phyloP scores from a whole-genome alignment of 2,888 invertebrate genomes.

The Caenorhabditis parvicauda region DNA sequence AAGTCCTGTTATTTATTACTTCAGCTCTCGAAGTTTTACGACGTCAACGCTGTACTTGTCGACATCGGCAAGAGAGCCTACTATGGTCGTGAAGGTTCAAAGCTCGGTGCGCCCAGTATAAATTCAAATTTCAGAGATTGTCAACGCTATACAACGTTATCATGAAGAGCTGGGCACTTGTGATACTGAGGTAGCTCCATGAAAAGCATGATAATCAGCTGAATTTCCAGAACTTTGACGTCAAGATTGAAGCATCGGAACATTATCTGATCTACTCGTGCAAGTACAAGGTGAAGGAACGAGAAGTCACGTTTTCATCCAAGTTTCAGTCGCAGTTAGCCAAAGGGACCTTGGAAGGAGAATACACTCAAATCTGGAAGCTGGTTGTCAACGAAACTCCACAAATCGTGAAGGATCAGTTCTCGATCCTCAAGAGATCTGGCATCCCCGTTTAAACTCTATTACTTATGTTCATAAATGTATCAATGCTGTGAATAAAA shows the following conservation, averaged over 20 bases:
- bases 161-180: constrained; percentile 19
- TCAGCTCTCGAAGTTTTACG: constrained; percentile 18
- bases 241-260: constrained; percentile 19
- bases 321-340: constrained; percentile 25
- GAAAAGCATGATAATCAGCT: constrained; percentile 13
- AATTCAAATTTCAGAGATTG: constrained; percentile 9
- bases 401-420: constrained; percentile 28
- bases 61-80: constrained; percentile 20
- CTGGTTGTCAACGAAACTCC: constrained; percentile 16
- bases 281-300: constrained; percentile 27
- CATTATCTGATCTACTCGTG: constrained; percentile 15
- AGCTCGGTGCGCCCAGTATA: no score
- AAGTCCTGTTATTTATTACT: not conserved
- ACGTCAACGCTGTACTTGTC: constrained; percentile 22
- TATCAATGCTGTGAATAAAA: no score
- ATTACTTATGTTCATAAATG: no score
- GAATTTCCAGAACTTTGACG: constrained; percentile 19
- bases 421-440: constrained; percentile 25
- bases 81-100: constrained; percentile 15
- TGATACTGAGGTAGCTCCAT: constrained; percentile 17
- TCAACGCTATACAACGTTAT: constrained; percentile 21
- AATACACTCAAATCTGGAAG: constrained; percentile 24
- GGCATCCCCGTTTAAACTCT: no score
- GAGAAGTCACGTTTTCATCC: no score
- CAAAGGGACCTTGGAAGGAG: constrained; percentile 21